phyloP scores from a whole-genome alignment of 2,113 vertebrate species.

The Ramphastos sulfuratus region DNA sequence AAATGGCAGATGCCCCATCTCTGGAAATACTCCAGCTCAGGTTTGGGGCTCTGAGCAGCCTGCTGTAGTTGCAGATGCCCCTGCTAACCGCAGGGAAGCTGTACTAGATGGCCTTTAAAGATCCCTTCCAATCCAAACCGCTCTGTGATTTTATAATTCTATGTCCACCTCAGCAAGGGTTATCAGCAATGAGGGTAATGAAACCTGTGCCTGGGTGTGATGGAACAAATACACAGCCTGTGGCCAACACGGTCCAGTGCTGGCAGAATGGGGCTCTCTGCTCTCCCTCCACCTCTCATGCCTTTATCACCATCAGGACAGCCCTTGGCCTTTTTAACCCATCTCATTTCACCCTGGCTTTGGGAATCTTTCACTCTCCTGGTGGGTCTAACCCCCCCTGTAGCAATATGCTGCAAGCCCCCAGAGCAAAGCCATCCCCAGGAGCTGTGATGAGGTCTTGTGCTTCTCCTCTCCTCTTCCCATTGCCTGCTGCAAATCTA shows the following conservation, averaged over 20 bases:
- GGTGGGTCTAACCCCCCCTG: neutral
- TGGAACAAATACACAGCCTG: fast-evolving
- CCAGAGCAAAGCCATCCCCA: fast-evolving
- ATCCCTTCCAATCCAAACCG: neutral
- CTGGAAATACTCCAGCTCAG: neutral
- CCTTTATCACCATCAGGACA: neutral
- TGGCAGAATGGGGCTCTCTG: neutral
- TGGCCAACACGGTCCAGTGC: neutral
- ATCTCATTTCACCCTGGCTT: neutral
- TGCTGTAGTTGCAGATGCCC: neutral
- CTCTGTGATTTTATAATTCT: neutral
- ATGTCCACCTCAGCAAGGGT: neutral
- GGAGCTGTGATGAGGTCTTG: fast-evolving
- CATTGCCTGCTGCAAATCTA: neutral
- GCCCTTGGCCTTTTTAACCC: neutral
- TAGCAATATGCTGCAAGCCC: neutral
- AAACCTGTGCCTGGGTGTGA: fast-evolving
- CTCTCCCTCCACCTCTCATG: neutral
- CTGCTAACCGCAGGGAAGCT: neutral
- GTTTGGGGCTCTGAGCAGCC: neutral
- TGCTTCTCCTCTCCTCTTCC: neutral
- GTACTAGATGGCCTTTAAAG: neutral
- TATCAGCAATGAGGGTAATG: neutral
- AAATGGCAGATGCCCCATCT: neutral
- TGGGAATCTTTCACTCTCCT: neutral